Conservation (phyloP, 2,888 invertebrate genomes). For the Apotomis capreana region DNA sequence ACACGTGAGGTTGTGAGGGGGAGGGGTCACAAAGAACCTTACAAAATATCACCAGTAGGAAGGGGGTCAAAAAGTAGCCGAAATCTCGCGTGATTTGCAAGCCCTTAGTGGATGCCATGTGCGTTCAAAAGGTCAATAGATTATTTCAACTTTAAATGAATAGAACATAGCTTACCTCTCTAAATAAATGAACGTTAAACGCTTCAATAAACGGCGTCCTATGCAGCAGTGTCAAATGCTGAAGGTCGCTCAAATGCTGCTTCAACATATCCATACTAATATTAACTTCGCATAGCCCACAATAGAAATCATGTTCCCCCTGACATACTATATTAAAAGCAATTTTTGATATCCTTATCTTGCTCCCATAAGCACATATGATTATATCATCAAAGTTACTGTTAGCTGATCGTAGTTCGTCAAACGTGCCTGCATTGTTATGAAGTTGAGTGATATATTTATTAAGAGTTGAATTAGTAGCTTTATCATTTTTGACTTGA, state of each 20-base stretch:
- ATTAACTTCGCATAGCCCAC: slow-evolving; percentile 46
- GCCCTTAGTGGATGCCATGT: no score
- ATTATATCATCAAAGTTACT: slow-evolving; percentile 36
- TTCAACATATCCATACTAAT: slow-evolving; percentile 1
- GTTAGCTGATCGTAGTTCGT: slow-evolving; percentile 3
- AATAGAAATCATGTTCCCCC: slow-evolving; percentile 36
- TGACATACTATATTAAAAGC: slow-evolving; percentile 45
- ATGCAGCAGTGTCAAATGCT: slow-evolving; percentile 43
- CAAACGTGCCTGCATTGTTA: background rate
- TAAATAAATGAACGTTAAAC: slow-evolving; percentile 47
- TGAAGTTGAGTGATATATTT: background rate
- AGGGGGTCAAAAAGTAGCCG: no score
- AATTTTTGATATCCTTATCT: slow-evolving; percentile 39
- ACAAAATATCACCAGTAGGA: no score
- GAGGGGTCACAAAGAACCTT: no score
- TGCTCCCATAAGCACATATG: slow-evolving; percentile 41
- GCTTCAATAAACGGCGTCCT: slow-evolving; percentile 43
- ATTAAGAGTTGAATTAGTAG: background rate
- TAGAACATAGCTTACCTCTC: slow-evolving; percentile 48
- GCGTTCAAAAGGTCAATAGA: no score
- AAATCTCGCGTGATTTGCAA: no score
- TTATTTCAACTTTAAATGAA: background rate
- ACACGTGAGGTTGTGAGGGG: no score
- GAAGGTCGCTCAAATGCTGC: slow-evolving; percentile 37
- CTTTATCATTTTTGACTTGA: background rate